phyloP scores from a whole-genome alignment of 2,797 vertebrate species.

The Catostomus latipinnis region DNA sequence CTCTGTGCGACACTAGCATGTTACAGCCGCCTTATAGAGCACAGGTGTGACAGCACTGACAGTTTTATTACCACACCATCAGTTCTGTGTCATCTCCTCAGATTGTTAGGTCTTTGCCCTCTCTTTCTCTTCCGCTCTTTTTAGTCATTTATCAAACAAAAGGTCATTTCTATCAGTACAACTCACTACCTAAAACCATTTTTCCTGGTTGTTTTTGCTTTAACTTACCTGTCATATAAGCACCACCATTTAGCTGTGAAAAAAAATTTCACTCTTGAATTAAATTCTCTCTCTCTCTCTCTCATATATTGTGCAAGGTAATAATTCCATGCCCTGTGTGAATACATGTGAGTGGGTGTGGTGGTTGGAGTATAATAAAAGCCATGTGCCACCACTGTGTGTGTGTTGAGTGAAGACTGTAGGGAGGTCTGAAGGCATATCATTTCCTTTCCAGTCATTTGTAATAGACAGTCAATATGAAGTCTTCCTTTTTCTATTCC shows the following conservation, averaged over 20 bases:
- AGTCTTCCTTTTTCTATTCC: conserved; percentile 39
- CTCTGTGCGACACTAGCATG: conserved; percentile 72
- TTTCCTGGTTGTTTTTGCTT: neutral
- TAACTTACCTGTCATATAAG: neutral
- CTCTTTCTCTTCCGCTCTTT: conserved; percentile 11
- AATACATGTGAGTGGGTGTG: conserved; percentile 2
- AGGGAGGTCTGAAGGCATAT: conserved; percentile 43
- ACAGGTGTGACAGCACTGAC: conserved; percentile 62
- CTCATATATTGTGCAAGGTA: conserved; percentile 14
- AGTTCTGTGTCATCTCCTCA: conserved; percentile 38
- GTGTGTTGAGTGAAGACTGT: conserved; percentile 15
- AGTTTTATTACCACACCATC: conserved; percentile 60
- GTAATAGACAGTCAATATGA: conserved; percentile 51
- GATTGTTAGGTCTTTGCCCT: conserved; percentile 18
- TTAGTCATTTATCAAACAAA: neutral
- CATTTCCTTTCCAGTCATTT: conserved; percentile 47
- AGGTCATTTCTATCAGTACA: neutral
- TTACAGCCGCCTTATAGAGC: conserved; percentile 58
- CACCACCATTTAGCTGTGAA: neutral
- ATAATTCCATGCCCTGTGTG: conserved; percentile 43
- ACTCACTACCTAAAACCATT: neutral
- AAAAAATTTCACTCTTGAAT: neutral
- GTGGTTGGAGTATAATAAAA: conserved; percentile 36
- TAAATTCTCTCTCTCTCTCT: conserved; percentile 16
- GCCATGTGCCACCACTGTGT: conserved; percentile 3